phyloP scores from a whole-genome alignment of 2,888 invertebrate genomes.

The Lycocerus yunnanus region DNA sequence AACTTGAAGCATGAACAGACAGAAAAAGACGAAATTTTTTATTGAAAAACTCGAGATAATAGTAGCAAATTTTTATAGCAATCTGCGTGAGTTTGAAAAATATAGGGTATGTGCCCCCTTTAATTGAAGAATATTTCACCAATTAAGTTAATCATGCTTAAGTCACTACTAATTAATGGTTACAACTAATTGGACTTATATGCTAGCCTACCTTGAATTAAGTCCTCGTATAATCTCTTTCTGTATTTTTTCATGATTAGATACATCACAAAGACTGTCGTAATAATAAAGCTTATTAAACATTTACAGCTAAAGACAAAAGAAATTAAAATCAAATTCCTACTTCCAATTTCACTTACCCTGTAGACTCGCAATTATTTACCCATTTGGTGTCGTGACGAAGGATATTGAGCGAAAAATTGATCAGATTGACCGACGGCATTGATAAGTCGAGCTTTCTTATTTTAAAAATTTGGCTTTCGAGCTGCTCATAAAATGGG shows the following conservation, averaged over 20 bases:
- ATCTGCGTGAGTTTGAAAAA: too few relatives aligned
- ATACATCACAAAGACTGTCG: slow-evolving; percentile 24
- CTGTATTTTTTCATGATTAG: slow-evolving; percentile 5
- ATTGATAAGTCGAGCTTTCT: slow-evolving; percentile 30
- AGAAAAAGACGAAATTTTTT: too few relatives aligned
- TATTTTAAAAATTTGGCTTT: slow-evolving; percentile 33
- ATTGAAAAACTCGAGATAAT: too few relatives aligned
- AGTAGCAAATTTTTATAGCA: too few relatives aligned
- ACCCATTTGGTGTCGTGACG: slow-evolving; percentile 36
- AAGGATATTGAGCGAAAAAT: slow-evolving; percentile 42
- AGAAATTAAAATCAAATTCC: background rate
- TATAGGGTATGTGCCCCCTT: too few relatives aligned
- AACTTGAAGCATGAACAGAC: too few relatives aligned
- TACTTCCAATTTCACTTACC: slow-evolving; percentile 22
- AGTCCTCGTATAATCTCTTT: background rate
- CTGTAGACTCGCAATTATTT: slow-evolving; percentile 31
- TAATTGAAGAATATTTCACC: too few relatives aligned
- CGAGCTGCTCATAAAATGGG: slow-evolving; percentile 39
- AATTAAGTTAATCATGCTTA: too few relatives aligned
- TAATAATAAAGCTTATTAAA: slow-evolving; percentile 32
- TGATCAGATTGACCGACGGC: slow-evolving; percentile 38
- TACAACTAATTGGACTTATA: background rate
- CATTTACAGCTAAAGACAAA: slow-evolving; percentile 45
- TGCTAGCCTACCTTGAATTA: background rate
- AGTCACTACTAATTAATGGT: too few relatives aligned